These are phyloP conservation scores for Lithobates pipiens DNA, from an alignment of 2,797 vertebrate genomes.

Conservation along the genomic window DNA sequence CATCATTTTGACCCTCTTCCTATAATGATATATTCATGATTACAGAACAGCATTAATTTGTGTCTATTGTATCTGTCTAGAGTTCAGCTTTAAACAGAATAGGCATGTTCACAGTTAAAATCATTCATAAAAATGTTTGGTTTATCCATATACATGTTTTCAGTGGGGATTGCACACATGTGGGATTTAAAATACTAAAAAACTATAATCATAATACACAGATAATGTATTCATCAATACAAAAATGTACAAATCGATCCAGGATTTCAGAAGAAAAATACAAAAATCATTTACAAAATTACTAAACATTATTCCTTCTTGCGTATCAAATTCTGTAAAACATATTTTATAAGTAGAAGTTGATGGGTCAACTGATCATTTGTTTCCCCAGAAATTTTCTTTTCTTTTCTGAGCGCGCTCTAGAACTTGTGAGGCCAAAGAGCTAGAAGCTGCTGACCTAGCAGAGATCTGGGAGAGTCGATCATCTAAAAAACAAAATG, in stretches of 20 bases:
- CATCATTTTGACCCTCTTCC: too few species aligned
- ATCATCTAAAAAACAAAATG: conserved; percentile 70
- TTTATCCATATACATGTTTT: neutral
- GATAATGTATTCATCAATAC: neutral
- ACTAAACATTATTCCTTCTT: neutral
- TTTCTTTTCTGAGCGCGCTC: conserved; percentile 83
- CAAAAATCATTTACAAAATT: conserved; percentile 2
- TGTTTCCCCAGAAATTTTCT: conserved; percentile 84
- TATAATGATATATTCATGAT: too few species aligned
- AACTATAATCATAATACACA: conserved; percentile 1
- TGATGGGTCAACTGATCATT: conserved; percentile 58
- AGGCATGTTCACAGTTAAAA: too few species aligned
- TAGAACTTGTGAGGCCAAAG: conserved; percentile 81
- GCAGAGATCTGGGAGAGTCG: conserved; percentile 85
- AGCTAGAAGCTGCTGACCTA: conserved; percentile 82
- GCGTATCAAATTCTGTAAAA: neutral
- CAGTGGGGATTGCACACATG: neutral
- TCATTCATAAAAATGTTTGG: too few species aligned
- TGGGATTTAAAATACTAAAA: neutral
- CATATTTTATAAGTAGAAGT: neutral
- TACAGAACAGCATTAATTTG: too few species aligned
- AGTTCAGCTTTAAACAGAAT: neutral
- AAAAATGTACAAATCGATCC: neutral
- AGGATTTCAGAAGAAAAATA: neutral
- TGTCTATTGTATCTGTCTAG: too few species aligned